These are phyloP conservation scores for Hydraecia micacea DNA, from an alignment of 2,888 invertebrate genomes.

Conservation along the genomic window DNA sequence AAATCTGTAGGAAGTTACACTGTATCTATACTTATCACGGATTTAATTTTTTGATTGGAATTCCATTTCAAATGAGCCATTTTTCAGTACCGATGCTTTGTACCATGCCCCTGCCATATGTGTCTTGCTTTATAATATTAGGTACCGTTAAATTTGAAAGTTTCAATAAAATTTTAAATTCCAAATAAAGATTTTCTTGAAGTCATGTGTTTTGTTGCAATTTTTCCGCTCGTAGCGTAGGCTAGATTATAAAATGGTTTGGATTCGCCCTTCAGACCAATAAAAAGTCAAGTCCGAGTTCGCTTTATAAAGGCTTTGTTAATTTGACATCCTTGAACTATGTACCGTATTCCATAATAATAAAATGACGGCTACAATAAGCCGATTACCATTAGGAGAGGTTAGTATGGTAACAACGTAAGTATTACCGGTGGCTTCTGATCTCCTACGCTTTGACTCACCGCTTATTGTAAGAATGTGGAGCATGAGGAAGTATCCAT, in stretches of 20 bases:
- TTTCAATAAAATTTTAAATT: background rate
- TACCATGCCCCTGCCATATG: background rate
- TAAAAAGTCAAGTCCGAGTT: background rate
- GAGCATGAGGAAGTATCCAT: conserved; percentile 64
- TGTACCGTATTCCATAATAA: background rate
- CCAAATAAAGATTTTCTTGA: background rate
- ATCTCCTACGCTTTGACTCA: conserved; percentile 61
- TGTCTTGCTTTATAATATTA: no score
- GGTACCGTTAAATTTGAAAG: no score
- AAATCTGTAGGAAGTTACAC: conserved; percentile 9
- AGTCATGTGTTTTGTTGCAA: background rate
- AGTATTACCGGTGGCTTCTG: conserved; percentile 38
- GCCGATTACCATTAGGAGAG: conserved; percentile 18
- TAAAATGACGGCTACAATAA: conserved; percentile 38
- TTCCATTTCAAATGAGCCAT: background rate
- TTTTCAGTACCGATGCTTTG: background rate
- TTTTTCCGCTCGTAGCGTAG: background rate
- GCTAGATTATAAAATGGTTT: background rate
- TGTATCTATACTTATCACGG: conserved; percentile 4
- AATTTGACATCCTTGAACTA: conserved; percentile 13
- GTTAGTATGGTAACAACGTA: conserved; percentile 26
- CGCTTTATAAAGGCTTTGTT: background rate
- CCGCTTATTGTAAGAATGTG: conserved; percentile 58
- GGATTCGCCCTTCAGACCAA: no score
- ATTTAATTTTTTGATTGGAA: background rate